Percentiles rank a stretch among this genome's conserved stretches.
Evolutionary conservation across 1,140 invertebrate species (phyloP).

Genomic region (Pemphigus obesinymphae): DNA sequence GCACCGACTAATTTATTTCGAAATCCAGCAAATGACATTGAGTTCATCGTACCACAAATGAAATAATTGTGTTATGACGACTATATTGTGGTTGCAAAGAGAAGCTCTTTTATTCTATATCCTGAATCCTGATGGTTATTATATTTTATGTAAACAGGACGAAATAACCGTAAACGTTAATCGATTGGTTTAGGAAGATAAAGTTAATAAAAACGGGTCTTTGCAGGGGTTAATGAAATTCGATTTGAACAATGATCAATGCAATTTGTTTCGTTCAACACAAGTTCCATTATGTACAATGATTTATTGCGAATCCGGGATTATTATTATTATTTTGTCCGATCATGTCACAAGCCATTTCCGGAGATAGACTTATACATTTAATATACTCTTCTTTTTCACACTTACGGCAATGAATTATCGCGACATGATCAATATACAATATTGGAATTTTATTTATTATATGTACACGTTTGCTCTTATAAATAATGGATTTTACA

Average conservation of each 20-base stretch:
- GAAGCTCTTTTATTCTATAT: no score
- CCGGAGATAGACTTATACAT: neutral
- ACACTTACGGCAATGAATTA: neutral
- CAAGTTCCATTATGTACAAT: neutral
- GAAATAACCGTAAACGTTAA: neutral
- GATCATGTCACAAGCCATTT: neutral
- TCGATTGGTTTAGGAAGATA: neutral
- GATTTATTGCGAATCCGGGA: conserved; percentile 22
- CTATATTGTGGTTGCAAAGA: neutral
- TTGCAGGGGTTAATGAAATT: conserved; percentile 5
- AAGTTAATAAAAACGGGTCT: conserved; percentile 15
- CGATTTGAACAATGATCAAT: conserved; percentile 4
- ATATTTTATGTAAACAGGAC: no score
- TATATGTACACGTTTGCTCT: no score
- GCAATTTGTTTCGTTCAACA: conserved; percentile 1
- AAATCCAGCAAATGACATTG: neutral
- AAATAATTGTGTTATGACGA: neutral
- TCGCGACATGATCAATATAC: no score
- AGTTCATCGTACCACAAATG: neutral
- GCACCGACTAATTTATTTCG: no score
- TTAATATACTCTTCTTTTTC: neutral
- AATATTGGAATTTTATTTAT: neutral
- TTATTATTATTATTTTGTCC: neutral
- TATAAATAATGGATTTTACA: neutral
- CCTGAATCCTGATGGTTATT: no score